phyloP scores from a whole-genome alignment of 2,888 invertebrate genomes.

The Rotaria sp. region DNA sequence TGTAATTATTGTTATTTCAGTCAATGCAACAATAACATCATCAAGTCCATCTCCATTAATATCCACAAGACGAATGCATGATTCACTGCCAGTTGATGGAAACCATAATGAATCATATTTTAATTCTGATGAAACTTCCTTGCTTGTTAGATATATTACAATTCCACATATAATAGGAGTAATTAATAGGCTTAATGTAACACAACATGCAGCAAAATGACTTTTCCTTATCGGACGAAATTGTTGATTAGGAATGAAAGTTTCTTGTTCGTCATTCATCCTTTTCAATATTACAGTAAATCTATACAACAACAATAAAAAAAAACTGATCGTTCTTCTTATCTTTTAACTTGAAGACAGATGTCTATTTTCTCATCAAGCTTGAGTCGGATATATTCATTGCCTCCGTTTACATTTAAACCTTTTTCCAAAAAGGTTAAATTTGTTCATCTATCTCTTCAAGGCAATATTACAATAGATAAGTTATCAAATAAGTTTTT shows the following conservation, averaged over 20 bases:
- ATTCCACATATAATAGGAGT: not conserved
- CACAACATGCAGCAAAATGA: not conserved
- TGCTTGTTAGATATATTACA: not conserved
- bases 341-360: too few relatives aligned
- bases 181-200: not conserved
- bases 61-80: slow-evolving; percentile 47
- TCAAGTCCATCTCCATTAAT: slow-evolving; percentile 50
- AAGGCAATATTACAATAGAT: too few relatives aligned
- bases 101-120: slow-evolving; percentile 10
- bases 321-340: too few relatives aligned
- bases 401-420: too few relatives aligned
- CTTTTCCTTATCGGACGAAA: not conserved
- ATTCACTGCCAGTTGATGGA: slow-evolving; percentile 42
- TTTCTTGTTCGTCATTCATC: not conserved
- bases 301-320: too few relatives aligned
- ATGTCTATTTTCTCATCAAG: not conserved
- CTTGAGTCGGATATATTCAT: too few relatives aligned
- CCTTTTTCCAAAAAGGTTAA: too few relatives aligned
- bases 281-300: too few relatives aligned
- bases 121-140: not conserved
- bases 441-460: too few relatives aligned
- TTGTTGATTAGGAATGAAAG: not conserved
- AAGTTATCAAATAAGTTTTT: too few relatives aligned
- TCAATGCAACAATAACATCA: slow-evolving; percentile 47
- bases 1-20: slow-evolving; percentile 22